phyloP scores from a whole-genome alignment of 2,888 invertebrate species.

The Yponomeuta evonymella region DNA sequence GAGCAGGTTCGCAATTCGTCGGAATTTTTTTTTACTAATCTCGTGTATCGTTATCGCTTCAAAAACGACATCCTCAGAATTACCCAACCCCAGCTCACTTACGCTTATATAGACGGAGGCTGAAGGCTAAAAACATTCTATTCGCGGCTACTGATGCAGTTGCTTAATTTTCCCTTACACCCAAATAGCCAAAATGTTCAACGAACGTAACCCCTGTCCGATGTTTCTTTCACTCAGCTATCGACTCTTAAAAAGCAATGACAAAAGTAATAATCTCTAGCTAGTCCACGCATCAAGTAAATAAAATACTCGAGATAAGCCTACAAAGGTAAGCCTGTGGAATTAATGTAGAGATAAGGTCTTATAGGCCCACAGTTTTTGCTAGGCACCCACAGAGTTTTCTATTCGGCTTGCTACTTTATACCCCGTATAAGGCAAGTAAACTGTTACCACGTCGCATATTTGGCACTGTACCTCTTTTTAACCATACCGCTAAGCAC shows the following conservation, averaged over 20 bases:
- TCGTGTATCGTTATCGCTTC: too few species aligned
- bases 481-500: slow-evolving; percentile 66
- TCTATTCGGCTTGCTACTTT: slow-evolving; percentile 43
- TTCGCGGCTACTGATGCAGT: too few species aligned
- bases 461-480: slow-evolving; percentile 66
- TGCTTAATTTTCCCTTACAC: too few species aligned
- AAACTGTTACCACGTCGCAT: slow-evolving; percentile 59
- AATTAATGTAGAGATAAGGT: slow-evolving; percentile 23
- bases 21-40: too few species aligned
- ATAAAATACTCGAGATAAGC: slow-evolving; percentile 40
- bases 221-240: background rate
- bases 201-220: too few species aligned
- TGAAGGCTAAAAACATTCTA: too few species aligned
- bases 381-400: slow-evolving; percentile 31
- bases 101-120: too few species aligned
- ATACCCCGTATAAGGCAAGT: slow-evolving; percentile 56
- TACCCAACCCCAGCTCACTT: too few species aligned
- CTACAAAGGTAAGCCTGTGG: slow-evolving; percentile 21
- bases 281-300: slow-evolving; percentile 26
- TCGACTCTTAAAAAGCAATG: background rate
- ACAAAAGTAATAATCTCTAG: background rate
- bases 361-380: slow-evolving; percentile 27
- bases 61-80: too few species aligned
- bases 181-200: too few species aligned
- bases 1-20: too few species aligned